Conservation (phyloP, 2,113 vertebrate species). For the Albula glossodonta region DNA sequence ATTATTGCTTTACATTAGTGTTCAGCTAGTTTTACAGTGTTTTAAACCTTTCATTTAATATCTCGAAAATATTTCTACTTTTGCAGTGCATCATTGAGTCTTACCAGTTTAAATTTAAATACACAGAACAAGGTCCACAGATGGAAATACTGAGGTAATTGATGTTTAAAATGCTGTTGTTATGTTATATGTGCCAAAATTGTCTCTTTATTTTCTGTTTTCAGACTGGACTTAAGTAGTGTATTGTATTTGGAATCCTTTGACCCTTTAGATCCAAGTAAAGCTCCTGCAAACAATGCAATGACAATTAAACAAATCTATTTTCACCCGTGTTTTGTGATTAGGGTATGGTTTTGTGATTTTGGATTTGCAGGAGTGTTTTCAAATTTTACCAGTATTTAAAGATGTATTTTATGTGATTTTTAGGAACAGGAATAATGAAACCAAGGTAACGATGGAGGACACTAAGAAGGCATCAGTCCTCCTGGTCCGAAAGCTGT, state of each 20-base stretch:
- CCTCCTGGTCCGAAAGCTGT: slow-evolving; percentile 90
- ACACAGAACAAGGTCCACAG: slow-evolving; percentile 77
- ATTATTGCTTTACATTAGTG: background rate
- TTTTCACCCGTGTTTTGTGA: background rate
- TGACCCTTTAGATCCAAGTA: no score
- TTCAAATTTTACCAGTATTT: no score
- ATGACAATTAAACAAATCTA: background rate
- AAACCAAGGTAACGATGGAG: slow-evolving; percentile 59
- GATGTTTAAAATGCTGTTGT: background rate
- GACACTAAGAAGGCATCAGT: slow-evolving; percentile 88
- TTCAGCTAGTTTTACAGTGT: background rate
- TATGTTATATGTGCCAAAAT: background rate
- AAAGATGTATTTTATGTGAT: background rate
- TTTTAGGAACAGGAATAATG: slow-evolving; percentile 55
- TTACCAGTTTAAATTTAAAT: slow-evolving; percentile 96
- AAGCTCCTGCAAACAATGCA: no score
- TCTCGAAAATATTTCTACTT: slow-evolving; percentile 15
- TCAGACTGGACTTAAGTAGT: background rate
- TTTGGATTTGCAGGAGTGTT: background rate
- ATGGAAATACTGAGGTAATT: slow-evolving; percentile 71
- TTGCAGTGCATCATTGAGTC: slow-evolving; percentile 87
- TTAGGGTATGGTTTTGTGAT: background rate
- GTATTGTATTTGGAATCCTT: no score
- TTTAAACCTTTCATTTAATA: slow-evolving; percentile 2
- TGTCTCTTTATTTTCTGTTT: background rate